Base-by-base conservation (phyloP, 2,797 vertebrate genomes). In the Danio aesculapii region DNA sequence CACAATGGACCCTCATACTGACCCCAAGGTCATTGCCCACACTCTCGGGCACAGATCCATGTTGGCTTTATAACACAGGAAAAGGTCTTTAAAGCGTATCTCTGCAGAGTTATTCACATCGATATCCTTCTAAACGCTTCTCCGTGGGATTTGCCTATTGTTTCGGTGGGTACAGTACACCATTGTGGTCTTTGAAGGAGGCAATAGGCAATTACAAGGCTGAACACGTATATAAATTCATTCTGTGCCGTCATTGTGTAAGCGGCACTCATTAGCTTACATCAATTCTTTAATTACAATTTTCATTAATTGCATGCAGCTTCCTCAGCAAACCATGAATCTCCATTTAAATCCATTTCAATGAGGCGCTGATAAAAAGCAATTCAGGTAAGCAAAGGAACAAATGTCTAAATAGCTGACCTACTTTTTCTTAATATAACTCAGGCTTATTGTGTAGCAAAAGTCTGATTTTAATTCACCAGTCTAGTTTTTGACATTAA, bases 201-300 rank as follows among this genome's bases (percentile, higher is more conserved):
- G 46, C 53, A 62, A 81, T 84, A 81, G 19, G 8, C 57, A 76
- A 62, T 86, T 85, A 55, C 62, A 61, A 89, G 84, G 75, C 77
- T 41, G 7, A 2, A 80, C 84, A 83, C 53, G 11, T 88, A 85
- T 87, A 72, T 70, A 67, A 85, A 49, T 80, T 61, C 79, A 46
- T 77, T 86, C 66, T 2, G 73, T 77, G 55, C 63, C 50, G 77
- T 88, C 79, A 81, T 82, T 81, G 82, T 81, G 69, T 89, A 87
- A 89, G 75, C 84, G 19, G 63, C 81, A 86, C 75, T 88, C 89
- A 87, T 91, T 88, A 86, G 21, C 81, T 86, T 84, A 81, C 87
- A 86, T 90, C 84, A 87, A 89, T 91, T 88, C 69, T 88, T 89
- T 86, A 90, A 86, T 91, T 92, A 91, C 67, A 87, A 87, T 69